A percentile compares a stretch with the other conserved stretches of the same genome.
phyloP scores from a whole-genome alignment of 2,113 vertebrate genomes.

The Ctenodactylus gundi region DNA sequence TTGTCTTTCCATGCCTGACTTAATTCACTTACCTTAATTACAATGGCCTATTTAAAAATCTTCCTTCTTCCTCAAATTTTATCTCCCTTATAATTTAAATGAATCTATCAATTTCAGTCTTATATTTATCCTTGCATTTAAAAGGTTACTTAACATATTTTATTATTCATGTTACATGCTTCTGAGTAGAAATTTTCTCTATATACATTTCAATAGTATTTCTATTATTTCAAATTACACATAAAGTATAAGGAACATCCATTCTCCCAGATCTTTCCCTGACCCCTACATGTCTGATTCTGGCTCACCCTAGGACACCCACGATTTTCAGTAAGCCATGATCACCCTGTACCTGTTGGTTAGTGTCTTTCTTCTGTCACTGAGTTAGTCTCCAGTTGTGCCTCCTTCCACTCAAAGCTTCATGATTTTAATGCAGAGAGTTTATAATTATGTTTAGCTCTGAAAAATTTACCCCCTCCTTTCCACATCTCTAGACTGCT shows the following conservation, averaged over 20 bases:
- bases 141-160: neutral
- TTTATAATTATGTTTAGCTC: constrained; percentile 22
- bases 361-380: neutral
- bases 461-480: neutral
- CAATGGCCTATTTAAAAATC: neutral
- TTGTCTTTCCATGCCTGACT: neutral
- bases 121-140: neutral
- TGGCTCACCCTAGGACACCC: neutral
- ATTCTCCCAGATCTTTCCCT: neutral
- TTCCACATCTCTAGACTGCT: neutral
- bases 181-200: neutral
- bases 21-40: neutral
- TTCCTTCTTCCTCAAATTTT: neutral
- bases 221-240: constrained; percentile 35
- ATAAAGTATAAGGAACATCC: neutral
- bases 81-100: neutral
- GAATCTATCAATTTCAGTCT: neutral
- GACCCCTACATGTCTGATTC: neutral
- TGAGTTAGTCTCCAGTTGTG: neutral
- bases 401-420: neutral
- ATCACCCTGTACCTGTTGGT: neutral
- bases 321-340: neutral
- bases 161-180: neutral
- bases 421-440: neutral
- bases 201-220: neutral